A percentile compares a stretch with the other conserved stretches of the same genome.
Conservation (phyloP, 2,797 vertebrate species). For the Peromyscus attwateri region DNA sequence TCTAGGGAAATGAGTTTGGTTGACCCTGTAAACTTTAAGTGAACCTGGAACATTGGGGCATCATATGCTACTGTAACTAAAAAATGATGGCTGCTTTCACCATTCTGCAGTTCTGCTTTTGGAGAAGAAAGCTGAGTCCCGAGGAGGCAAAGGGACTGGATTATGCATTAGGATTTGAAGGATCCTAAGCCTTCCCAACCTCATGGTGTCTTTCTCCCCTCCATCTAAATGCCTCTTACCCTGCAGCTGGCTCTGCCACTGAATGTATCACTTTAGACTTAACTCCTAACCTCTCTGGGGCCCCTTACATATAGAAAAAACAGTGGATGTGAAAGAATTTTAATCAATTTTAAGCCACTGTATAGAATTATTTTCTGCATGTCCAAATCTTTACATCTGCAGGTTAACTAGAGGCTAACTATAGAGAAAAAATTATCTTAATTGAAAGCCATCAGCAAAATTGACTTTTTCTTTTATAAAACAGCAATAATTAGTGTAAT, state of each 20-base stretch:
- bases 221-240: background rate
- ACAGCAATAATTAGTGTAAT: background rate
- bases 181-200: background rate
- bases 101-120: background rate
- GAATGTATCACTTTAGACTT: slow-evolving; percentile 37
- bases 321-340: slow-evolving; percentile 27
- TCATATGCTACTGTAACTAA: background rate
- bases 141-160: background rate
- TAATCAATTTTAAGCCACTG: slow-evolving; percentile 49
- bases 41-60: background rate
- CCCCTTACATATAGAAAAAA: slow-evolving; percentile 24
- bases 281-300: slow-evolving; percentile 45
- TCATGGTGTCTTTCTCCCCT: background rate
- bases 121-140: background rate
- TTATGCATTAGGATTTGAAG: background rate
- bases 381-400: background rate
- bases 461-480: background rate
- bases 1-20: background rate
- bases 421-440: background rate
- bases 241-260: background rate
- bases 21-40: background rate
- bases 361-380: slow-evolving; percentile 21
- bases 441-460: background rate
- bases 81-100: background rate
- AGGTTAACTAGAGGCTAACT: background rate